A percentile compares a stretch with the other conserved stretches of the same genome.
These are phyloP conservation scores for Merops nubicus DNA, from an alignment of 2,113 vertebrate genomes.

Conservation along the genomic window DNA sequence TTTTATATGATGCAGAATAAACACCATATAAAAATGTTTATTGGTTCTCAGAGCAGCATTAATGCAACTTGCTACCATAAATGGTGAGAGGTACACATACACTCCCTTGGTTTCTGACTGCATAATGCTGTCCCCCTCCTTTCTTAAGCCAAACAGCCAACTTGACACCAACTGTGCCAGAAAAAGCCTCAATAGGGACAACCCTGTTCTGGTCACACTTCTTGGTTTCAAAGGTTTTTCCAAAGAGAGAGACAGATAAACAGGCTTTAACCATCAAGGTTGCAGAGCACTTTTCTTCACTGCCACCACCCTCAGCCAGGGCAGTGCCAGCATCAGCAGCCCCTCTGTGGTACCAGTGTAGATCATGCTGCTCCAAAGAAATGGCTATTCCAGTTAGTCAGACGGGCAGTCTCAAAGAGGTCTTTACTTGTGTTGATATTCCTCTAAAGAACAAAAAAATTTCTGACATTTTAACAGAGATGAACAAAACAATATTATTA, in stretches of 20 bases:
- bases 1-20: not conserved
- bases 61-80: not conserved
- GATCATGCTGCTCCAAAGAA: not conserved
- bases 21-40: not conserved
- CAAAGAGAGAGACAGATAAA: not conserved
- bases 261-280: fast-evolving
- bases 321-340: fast-evolving
- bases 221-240: not conserved
- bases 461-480: conserved; percentile 40
- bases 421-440: not conserved
- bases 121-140: not conserved
- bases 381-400: not conserved
- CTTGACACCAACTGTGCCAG: not conserved
- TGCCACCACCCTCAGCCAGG: fast-evolving
- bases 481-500: conserved; percentile 19
- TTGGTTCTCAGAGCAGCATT: not conserved
- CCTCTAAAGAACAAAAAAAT: not conserved
- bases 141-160: not conserved
- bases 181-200: not conserved
- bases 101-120: too few species aligned
- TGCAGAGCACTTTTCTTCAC: not conserved
- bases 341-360: fast-evolving
- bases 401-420: not conserved
- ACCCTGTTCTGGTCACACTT: not conserved
- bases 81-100: not conserved